These are phyloP conservation scores for Caenorhabditis parvicauda DNA, from an alignment of 2,888 invertebrate genomes.

Conservation along the genomic window DNA sequence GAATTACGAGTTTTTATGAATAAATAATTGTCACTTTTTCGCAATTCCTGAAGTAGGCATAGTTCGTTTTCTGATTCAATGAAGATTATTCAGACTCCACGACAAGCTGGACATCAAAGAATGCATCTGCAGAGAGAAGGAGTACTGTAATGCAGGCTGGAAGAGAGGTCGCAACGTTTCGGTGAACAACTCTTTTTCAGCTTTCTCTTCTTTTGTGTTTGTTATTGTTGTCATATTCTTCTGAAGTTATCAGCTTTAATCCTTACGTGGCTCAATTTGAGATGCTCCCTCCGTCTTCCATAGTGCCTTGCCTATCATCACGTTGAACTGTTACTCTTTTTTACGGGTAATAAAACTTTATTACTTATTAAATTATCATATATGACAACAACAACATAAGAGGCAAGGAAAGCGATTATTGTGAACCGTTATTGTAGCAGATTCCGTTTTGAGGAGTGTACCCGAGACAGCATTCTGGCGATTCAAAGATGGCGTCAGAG, in stretches of 20 bases:
- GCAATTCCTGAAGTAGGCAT: too few species aligned
- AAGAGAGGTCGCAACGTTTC: constrained; percentile 4
- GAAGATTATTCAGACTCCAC: constrained; percentile 46
- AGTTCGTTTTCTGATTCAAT: too few species aligned
- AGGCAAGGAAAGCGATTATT: constrained; percentile 13
- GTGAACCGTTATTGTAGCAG: constrained; percentile 36
- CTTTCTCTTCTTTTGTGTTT: neutral
- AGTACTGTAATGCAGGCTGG: constrained; percentile 53
- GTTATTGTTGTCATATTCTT: neutral
- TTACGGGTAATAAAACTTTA: too few species aligned
- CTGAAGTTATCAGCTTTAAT: neutral
- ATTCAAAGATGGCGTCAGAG: neutral
- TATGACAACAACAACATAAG: too few species aligned
- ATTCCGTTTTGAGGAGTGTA: constrained; percentile 34
- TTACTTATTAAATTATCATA: too few species aligned
- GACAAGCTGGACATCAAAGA: constrained; percentile 54
- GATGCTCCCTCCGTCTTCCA: too few species aligned
- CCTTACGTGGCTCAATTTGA: too few species aligned
- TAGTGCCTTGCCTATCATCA: too few species aligned
- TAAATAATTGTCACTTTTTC: neutral
- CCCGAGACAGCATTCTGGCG: constrained; percentile 43
- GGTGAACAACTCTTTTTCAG: neutral
- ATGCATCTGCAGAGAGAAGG: constrained; percentile 51
- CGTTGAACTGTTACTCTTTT: too few species aligned
- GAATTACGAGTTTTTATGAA: neutral